Evolutionary conservation across 2,113 vertebrate genomes (phyloP), one percentile per base, ranked within the genome.

Genomic region (Struthidea cinerea): DNA sequence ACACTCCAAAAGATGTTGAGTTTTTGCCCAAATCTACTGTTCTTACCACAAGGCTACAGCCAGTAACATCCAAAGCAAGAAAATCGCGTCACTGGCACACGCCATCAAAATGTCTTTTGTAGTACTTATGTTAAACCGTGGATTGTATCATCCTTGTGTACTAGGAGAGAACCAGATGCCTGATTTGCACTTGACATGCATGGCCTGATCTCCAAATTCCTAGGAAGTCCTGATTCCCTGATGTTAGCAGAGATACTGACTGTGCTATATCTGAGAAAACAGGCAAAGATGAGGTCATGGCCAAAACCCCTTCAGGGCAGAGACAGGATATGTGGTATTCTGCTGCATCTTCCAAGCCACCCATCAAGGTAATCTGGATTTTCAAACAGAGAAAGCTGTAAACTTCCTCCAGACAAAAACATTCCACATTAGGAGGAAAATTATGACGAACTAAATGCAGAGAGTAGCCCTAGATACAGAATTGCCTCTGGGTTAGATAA

Each of bases 361-460:
- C 78, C 95, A 96, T 89, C 73, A 87, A 95, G 93, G 79, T 67
- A 86, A 87, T 75, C 91, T 86, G 81, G 56, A 64, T 41, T 89
- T 97, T 93, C 70, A 82, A 89, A 56, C 14, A 89, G n/a, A 85
- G 93, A 79, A 85, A 88, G 22, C 16, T 6, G 2, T 84, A 89
- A 92, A 88, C 41, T 67, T 91, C 71, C 79, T 63, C 60, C 76
- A 90, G 68, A 84, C 35, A 90, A 57, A 28, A 85, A 32, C 47
- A 63, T 80, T 94, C 92, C 71, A 81, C 35, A 46, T 92, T 90
- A 90, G 68, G 28, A 75, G 41, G 53, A 84, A 90, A 91, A 92
- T 92, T 80, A 84, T 68, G 60, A 77, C 0, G 1, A 93, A 68
- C 9, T 75, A 90, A 90, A 92, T n/a, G 60, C 35, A 68, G 59